phyloP scores from a whole-genome alignment of 2,797 vertebrate genomes.

The Pithecia hirsuta region DNA sequence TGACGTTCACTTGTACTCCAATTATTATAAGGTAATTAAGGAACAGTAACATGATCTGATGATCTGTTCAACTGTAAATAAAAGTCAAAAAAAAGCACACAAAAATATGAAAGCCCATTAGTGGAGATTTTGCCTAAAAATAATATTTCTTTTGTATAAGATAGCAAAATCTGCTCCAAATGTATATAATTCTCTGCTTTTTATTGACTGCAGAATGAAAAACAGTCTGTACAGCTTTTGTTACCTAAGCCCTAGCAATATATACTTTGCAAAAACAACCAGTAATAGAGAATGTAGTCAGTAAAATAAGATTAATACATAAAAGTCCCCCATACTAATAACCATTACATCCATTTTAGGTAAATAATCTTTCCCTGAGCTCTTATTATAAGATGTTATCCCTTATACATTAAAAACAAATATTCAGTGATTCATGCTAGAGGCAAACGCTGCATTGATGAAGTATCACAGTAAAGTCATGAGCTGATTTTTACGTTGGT shows the following conservation, averaged over 20 bases:
- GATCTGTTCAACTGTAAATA: neutral
- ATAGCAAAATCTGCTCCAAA: neutral
- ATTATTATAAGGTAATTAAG: constrained; percentile 13
- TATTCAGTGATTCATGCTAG: neutral
- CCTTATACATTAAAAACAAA: constrained; percentile 19
- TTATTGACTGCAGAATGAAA: constrained; percentile 52
- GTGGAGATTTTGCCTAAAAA: constrained; percentile 11
- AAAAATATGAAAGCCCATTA: neutral
- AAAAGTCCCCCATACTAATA: neutral
- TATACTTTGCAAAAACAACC: constrained; percentile 43
- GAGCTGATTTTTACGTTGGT: constrained; percentile 34
- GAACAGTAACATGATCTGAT: neutral
- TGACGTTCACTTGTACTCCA: neutral
- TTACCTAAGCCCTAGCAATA: constrained; percentile 62
- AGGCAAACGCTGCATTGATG: neutral
- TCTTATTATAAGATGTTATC: constrained; percentile 44
- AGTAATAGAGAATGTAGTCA: constrained; percentile 32
- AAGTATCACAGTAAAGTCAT: constrained; percentile 5
- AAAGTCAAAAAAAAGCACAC: neutral
- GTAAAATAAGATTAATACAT: constrained; percentile 19
- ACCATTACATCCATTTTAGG: neutral
- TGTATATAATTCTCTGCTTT: constrained; percentile 1
- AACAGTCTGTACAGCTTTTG: constrained; percentile 35
- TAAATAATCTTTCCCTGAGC: neutral
- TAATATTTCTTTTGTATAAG: neutral